Evolutionary conservation across 2,797 vertebrate genomes (phyloP), one percentile per base, ranked within the genome.

Genomic region (Microctenopoma stevenorrisi): DNA sequence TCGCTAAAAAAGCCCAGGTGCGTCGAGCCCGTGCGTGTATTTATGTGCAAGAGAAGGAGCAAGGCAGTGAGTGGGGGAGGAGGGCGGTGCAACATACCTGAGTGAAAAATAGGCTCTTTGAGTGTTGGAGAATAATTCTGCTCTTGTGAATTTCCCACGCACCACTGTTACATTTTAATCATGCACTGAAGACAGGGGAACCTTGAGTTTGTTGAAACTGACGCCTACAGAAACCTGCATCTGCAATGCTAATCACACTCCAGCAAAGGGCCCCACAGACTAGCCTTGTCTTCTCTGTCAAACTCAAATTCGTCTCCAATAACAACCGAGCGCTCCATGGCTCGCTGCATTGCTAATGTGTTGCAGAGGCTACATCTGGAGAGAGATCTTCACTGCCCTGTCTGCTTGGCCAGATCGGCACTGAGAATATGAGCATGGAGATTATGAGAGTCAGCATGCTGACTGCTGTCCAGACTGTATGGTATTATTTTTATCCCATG

Each of bases 161-260:
- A 86, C 26, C 52, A 65, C 79, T 72, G 75, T 86, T 86, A 77
- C 74, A 82, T 87, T 89, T 87, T 86, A 90, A 88, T 89, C 86
- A 80, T 78, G 72, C 79, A 72, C 38, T 26, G 59, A 81, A 88
- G 87, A 87, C 22, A 5, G 74, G 64, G 72, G 68, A 72, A 77
- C 82, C 86, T 88, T 86, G 86, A 91, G 80, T 91, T 91, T 90
- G 92, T 88, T 91, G 88, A 87, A 91, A 85, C 37, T 59, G 85
- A 90, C 84, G 89, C 90, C 91, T 89, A 86, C 88, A 88, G 91
- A 91, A 89, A 83, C 64, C 67, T 40, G 74, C 84, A 91, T 92
- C 90, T 94, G 89, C 91, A 93, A 91, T 90, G 90, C 91, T 93
- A 92, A 93, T 93, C 87, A 88, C 86, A 72, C 84, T 80, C 73